Evolutionary conservation across 53 echinoderm and acorn worm genomes (phyloP).

Genomic region (Arbacia lixula): DNA sequence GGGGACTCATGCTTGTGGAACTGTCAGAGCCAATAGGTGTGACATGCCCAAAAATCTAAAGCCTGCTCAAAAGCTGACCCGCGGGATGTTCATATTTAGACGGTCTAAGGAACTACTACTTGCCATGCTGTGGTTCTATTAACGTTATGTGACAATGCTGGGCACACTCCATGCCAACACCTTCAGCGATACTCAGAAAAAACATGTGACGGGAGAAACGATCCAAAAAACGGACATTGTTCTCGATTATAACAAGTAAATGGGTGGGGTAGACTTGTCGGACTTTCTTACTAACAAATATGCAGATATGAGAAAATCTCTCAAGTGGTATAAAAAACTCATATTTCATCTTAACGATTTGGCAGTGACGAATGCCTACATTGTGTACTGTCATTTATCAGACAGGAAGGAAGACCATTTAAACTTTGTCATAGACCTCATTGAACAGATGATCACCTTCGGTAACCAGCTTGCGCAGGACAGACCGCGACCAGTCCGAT

Average conservation of each 20-base stretch:
- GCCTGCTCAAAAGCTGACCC: constrained; percentile 5
- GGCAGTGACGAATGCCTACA: constrained; percentile 42
- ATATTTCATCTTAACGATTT: constrained; percentile 52
- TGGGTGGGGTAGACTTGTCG: constrained; percentile 56
- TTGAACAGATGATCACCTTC: constrained; percentile 1
- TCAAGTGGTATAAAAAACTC: constrained; percentile 55
- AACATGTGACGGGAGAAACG: constrained; percentile 8
- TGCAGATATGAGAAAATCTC: constrained; percentile 12
- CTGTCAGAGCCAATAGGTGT: constrained; percentile 15
- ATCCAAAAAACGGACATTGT: constrained; percentile 40
- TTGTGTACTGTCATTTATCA: constrained; percentile 12
- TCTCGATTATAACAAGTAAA: constrained; percentile 45
- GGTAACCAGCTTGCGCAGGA: not conserved
- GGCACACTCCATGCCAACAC: constrained; percentile 11
- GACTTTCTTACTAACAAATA: constrained; percentile 26
- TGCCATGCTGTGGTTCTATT: constrained; percentile 30
- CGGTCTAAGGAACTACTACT: constrained; percentile 19
- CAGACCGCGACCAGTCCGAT: constrained; percentile 12
- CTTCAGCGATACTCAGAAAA: constrained; percentile 27
- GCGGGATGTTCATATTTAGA: constrained; percentile 26
- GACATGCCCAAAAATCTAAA: constrained; percentile 44
- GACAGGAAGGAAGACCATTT: not conserved
- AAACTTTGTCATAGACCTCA: not conserved
- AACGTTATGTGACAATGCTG: constrained; percentile 46
- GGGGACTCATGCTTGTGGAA: constrained; percentile 51